phyloP scores from a whole-genome alignment of 2,113 vertebrate species.

The Notarius quadriscutis region DNA sequence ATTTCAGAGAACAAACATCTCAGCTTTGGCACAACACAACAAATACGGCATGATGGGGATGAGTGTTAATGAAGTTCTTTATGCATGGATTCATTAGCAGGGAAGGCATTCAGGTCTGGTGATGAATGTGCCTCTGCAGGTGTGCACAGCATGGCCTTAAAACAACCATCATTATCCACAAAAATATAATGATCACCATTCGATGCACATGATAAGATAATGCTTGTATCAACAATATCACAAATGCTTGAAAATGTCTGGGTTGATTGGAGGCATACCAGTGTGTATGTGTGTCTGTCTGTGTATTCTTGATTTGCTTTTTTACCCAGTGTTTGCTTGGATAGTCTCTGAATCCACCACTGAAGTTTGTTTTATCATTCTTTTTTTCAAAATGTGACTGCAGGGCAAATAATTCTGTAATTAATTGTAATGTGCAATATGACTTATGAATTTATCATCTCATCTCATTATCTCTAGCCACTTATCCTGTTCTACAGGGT shows the following conservation, averaged over 20 bases:
- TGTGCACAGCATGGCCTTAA: slow-evolving; percentile 68
- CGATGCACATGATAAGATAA: slow-evolving; percentile 65
- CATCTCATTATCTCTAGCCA: too few relatives aligned
- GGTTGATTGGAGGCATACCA: slow-evolving; percentile 8
- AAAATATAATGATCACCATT: slow-evolving; percentile 66
- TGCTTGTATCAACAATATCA: slow-evolving; percentile 59
- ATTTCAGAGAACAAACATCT: slow-evolving; percentile 26
- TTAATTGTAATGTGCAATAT: background rate
- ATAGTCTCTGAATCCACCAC: background rate
- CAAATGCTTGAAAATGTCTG: slow-evolving; percentile 31
- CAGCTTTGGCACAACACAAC: slow-evolving; percentile 45
- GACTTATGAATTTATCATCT: too few relatives aligned
- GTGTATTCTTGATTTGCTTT: background rate
- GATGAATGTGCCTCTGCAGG: slow-evolving; percentile 69
- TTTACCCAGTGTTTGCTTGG: background rate
- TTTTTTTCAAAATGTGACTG: background rate
- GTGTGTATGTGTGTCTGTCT: slow-evolving; percentile 4
- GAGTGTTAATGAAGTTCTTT: slow-evolving; percentile 71
- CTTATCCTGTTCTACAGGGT: too few relatives aligned
- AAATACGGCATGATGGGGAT: slow-evolving; percentile 66
- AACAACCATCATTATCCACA: slow-evolving; percentile 70
- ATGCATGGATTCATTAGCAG: slow-evolving; percentile 67
- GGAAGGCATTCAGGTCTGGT: slow-evolving; percentile 55
- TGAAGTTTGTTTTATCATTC: background rate
- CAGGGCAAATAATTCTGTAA: background rate